phyloP scores from a whole-genome alignment of 2,797 vertebrate species.

The Enteromius fasciolatus region DNA sequence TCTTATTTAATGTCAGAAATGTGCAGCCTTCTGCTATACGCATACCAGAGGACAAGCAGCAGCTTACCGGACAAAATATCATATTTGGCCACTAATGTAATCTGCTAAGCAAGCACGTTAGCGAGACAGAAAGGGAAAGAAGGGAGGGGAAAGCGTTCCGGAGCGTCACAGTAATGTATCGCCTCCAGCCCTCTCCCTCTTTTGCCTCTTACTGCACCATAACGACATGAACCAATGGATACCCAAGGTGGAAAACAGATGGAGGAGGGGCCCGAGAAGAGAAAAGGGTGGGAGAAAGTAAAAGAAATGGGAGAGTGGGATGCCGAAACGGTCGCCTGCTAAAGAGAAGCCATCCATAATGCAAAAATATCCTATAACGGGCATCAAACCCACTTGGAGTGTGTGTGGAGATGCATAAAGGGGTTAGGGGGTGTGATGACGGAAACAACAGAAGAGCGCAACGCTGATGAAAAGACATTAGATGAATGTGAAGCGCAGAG shows the following conservation, averaged over 20 bases:
- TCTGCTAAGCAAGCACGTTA: conserved; percentile 56
- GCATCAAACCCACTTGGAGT: conserved; percentile 13
- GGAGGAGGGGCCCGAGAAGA: conserved; percentile 40
- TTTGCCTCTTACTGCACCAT: conserved; percentile 61
- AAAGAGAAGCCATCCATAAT: conserved; percentile 28
- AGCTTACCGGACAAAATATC: neutral
- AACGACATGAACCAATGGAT: conserved; percentile 66
- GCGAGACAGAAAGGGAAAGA: conserved; percentile 41
- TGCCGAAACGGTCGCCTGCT: conserved; percentile 5
- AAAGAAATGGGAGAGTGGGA: conserved; percentile 43
- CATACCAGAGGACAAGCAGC: conserved; percentile 11
- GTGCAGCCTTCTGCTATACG: conserved; percentile 6
- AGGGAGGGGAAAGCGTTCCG: conserved; percentile 27
- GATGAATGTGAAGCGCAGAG: conserved; percentile 24
- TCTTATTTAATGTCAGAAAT: conserved; percentile 40
- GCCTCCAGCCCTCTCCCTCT: conserved; percentile 55
- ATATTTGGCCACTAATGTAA: conserved; percentile 58
- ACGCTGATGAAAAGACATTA: conserved; percentile 32
- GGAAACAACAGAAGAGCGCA: conserved; percentile 16
- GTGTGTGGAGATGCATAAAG: conserved; percentile 43
- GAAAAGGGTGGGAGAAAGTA: conserved; percentile 30
- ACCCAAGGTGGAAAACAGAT: conserved; percentile 58
- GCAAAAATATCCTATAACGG: conserved; percentile 15
- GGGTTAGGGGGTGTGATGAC: conserved; percentile 47
- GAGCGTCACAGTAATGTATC: conserved; percentile 62